Percentiles rank a stretch among this genome's conserved stretches.
These are phyloP conservation scores for Rhopilema esculentum DNA, from an alignment of 30 jellyfish, hydroid and myxozoan species.

Conservation along the genomic window DNA sequence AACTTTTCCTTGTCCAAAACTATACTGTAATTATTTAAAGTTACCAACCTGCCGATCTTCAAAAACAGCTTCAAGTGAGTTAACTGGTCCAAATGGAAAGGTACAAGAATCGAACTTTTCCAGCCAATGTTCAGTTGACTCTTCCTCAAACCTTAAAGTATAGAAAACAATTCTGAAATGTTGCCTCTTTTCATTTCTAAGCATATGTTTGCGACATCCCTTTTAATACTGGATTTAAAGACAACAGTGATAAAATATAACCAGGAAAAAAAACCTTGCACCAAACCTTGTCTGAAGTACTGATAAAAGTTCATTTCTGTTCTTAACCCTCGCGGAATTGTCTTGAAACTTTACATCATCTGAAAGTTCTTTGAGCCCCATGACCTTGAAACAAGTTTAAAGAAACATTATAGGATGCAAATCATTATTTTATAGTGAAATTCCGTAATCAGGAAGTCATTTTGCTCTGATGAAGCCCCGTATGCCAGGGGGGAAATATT, in stretches of 20 bases:
- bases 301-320: slow-evolving; percentile 34
- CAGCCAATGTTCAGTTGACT: slow-evolving; percentile 16
- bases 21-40: too few species aligned
- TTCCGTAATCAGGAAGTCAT: not conserved
- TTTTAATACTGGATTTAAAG: not conserved
- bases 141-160: slow-evolving; percentile 9
- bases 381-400: too few species aligned
- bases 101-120: not conserved
- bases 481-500: too few species aligned
- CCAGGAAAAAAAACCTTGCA: not conserved
- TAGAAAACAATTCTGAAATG: not conserved
- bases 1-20: not conserved
- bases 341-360: slow-evolving; percentile 28
- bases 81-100: slow-evolving; percentile 51
- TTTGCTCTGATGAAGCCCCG: too few species aligned
- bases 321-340: slow-evolving; percentile 55
- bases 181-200: too few species aligned
- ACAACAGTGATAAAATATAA: not conserved
- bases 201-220: not conserved
- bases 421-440: not conserved
- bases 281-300: slow-evolving; percentile 50
- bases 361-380: slow-evolving; percentile 21
- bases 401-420: too few species aligned
- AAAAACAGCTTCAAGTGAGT: slow-evolving; percentile 24
- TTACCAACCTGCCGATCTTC: slow-evolving; percentile 53